A percentile compares a stretch with the other conserved stretches of the same genome.
These are phyloP conservation scores for Morbakka virulenta DNA, from an alignment of 30 jellyfish, hydroid and myxozoan genomes.

Conservation along the genomic window DNA sequence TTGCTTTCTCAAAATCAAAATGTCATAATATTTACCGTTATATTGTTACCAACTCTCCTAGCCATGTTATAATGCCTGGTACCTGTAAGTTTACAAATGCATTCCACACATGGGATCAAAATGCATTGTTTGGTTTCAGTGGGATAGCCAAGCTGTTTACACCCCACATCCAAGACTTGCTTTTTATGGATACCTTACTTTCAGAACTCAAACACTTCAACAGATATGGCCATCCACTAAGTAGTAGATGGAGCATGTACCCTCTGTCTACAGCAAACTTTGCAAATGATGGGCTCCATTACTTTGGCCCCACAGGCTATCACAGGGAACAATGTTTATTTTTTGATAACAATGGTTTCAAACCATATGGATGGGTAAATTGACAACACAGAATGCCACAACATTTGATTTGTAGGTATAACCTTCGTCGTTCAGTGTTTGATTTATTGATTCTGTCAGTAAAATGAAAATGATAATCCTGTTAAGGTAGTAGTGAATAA, in stretches of 20 bases:
- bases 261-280: constrained; percentile 11
- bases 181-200: constrained; percentile 4
- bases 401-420: too few species aligned
- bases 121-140: constrained; percentile 52
- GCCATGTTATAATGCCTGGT: too few species aligned
- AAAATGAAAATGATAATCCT: too few species aligned
- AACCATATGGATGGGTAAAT: too few species aligned
- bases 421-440: too few species aligned
- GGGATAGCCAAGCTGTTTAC: background rate
- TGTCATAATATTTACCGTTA: constrained; percentile 21
- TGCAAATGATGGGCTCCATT: constrained; percentile 13
- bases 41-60: constrained; percentile 24
- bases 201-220: constrained; percentile 5
- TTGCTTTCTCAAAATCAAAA: background rate
- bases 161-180: background rate
- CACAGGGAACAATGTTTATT: too few species aligned
- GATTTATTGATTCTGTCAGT: too few species aligned
- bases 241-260: background rate
- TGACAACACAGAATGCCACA: too few species aligned
- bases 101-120: constrained; percentile 26
- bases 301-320: too few species aligned
- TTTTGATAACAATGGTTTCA: too few species aligned
- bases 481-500: too few species aligned
- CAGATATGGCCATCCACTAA: constrained; percentile 10
- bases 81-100: too few species aligned